These are phyloP conservation scores for Echinometra lucunter DNA, from an alignment of 53 echinoderm and acorn worm species.

Conservation along the genomic window DNA sequence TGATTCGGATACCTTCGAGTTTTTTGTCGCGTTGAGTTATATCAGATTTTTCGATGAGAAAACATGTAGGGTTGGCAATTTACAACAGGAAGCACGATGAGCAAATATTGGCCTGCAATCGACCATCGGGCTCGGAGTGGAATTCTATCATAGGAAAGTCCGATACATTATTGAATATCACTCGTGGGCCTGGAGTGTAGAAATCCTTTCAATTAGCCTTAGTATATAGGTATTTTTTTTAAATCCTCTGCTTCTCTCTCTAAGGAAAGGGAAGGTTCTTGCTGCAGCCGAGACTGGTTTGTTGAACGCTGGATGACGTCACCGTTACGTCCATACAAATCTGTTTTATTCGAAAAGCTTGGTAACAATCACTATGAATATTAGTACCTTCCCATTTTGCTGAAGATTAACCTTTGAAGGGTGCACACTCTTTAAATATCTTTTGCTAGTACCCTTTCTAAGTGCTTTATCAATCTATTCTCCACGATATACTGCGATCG, in stretches of 20 bases:
- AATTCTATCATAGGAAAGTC: background rate
- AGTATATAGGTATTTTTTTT: background rate
- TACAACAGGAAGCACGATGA: background rate
- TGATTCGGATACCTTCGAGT: background rate
- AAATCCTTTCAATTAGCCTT: background rate
- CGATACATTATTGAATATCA: background rate
- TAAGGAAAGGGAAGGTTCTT: background rate
- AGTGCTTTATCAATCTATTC: no score
- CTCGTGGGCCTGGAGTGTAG: background rate
- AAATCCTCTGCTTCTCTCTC: no score
- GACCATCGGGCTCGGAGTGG: background rate
- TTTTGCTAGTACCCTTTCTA: no score
- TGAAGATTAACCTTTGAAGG: no score
- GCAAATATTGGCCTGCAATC: background rate
- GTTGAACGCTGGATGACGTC: background rate
- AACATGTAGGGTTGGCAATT: background rate
- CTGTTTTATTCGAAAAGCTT: no score
- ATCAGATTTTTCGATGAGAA: background rate
- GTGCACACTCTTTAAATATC: no score
- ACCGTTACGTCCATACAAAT: no score
- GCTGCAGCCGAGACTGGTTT: background rate
- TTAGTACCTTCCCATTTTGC: no score
- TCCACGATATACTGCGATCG: no score
- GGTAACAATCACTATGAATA: no score
- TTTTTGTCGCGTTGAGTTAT: background rate